Conservation (phyloP, 2,888 invertebrate species). For the Drosophila mimetica region DNA sequence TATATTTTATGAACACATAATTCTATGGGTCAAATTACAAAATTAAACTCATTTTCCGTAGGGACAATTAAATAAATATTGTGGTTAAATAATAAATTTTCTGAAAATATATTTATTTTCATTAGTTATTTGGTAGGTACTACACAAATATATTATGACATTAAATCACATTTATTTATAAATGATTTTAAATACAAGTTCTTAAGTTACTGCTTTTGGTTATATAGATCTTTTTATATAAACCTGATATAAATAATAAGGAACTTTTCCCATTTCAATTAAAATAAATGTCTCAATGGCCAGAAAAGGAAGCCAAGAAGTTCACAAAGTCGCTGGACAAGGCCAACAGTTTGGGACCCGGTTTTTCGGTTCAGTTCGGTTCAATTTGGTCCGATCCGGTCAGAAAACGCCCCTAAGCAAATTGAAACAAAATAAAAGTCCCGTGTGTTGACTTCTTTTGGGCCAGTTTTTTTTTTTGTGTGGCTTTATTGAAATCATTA, state of each 20-base stretch:
- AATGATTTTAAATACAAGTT: too few relatives aligned
- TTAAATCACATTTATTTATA: too few relatives aligned
- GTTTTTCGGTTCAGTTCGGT: conserved; percentile 32
- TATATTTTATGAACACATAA: neutral
- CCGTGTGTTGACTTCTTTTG: conserved; percentile 57
- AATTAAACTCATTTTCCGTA: neutral
- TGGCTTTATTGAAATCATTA: conserved; percentile 74
- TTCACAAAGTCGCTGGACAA: conserved; percentile 19
- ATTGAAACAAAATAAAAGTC: conserved; percentile 73
- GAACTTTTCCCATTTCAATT: conserved; percentile 64
- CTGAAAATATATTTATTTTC: too few relatives aligned
- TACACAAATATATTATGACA: too few relatives aligned
- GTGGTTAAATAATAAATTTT: too few relatives aligned
- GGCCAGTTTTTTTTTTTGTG: conserved; percentile 3
- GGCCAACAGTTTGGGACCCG: conserved; percentile 40
- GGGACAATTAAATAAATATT: too few relatives aligned
- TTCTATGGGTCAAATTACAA: neutral
- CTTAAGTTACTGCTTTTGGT: too few relatives aligned
- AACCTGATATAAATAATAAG: conserved; percentile 47
- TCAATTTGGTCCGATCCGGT: conserved; percentile 39
- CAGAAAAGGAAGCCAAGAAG: conserved; percentile 9
- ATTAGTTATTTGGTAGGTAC: too few relatives aligned
- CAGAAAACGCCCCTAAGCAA: conserved; percentile 72
- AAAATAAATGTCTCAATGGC: conserved; percentile 55
- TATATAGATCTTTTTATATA: conserved; percentile 1